Percentiles rank a stretch among this genome's conserved stretches.
Evolutionary conservation across 2,113 vertebrate species (phyloP).

Genomic region (Saccopteryx bilineata): DNA sequence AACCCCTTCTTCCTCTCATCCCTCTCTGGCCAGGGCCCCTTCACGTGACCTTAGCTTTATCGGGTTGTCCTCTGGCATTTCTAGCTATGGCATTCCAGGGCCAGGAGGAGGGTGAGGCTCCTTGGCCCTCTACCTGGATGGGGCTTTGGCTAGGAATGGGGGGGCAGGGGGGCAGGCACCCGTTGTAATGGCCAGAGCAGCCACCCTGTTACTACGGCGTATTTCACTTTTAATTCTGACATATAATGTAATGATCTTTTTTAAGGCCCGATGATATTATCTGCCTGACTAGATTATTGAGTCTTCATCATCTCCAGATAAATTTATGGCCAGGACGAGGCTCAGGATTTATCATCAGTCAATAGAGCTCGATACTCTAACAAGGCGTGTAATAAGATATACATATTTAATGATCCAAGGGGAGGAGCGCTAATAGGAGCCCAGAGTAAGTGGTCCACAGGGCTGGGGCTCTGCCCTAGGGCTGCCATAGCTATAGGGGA

Average conservation of each 20-base stretch:
- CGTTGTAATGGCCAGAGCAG: slow-evolving; percentile 84
- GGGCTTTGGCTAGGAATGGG: not conserved
- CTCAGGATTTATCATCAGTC: slow-evolving; percentile 97
- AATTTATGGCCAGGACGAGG: slow-evolving; percentile 92
- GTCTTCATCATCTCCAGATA: slow-evolving; percentile 94
- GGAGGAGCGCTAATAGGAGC: slow-evolving; percentile 76
- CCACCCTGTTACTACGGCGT: slow-evolving; percentile 91
- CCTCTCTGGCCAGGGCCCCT: not conserved
- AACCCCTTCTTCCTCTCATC: not conserved
- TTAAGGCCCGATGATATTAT: slow-evolving; percentile 94
- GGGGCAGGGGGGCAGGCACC: slow-evolving; percentile 33
- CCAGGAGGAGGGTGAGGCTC: slow-evolving; percentile 15
- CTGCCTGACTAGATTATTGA: slow-evolving; percentile 95
- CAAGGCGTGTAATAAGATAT: slow-evolving; percentile 98
- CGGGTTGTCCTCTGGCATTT: fast-evolving
- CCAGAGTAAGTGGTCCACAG: slow-evolving; percentile 64
- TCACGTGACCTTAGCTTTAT: not conserved
- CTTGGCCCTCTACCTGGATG: slow-evolving; percentile 28
- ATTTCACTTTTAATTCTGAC: slow-evolving; percentile 95
- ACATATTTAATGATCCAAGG: slow-evolving; percentile 99
- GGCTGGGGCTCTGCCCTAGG: slow-evolving; percentile 63
- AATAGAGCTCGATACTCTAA: slow-evolving; percentile 94
- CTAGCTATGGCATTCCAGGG: not conserved
- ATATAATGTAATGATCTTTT: slow-evolving; percentile 95
- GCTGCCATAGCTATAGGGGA: slow-evolving; percentile 33